Evolutionary conservation across 2,113 vertebrate genomes (phyloP).

Genomic region (Platysternon megacephalum): DNA sequence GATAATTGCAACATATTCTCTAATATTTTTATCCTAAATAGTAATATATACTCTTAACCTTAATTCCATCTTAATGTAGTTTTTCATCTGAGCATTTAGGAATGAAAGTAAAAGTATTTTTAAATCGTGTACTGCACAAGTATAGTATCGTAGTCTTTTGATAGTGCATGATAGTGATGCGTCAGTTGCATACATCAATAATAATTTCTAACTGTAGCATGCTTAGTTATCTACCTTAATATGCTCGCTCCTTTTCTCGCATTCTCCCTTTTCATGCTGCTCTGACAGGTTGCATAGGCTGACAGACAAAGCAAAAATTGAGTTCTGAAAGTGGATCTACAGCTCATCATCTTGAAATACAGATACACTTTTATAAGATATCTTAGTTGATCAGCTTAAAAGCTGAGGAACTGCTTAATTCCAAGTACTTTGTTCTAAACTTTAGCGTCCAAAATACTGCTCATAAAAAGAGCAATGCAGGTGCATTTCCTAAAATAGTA

Average conservation of each 20-base stretch:
- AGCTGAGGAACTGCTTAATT: not conserved
- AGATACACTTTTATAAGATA: not conserved
- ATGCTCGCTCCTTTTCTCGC: not conserved
- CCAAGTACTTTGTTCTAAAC: not conserved
- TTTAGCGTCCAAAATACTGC: not conserved
- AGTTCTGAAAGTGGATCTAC: not conserved
- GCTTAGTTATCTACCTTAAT: not conserved
- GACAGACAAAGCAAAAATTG: not conserved
- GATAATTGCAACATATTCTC: not conserved
- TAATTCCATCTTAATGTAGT: not conserved
- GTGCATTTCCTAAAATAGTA: not conserved
- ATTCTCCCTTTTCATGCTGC: not conserved
- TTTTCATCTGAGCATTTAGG: not conserved
- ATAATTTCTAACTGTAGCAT: not conserved
- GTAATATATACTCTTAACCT: not conserved
- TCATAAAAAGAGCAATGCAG: not conserved
- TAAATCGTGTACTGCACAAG: no score
- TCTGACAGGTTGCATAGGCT: not conserved
- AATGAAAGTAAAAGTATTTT: not conserved
- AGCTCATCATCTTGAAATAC: not conserved
- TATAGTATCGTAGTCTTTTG: no score
- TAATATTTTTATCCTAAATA: not conserved
- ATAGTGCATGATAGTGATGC: no score
- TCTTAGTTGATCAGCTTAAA: not conserved
- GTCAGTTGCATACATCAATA: no score